Percentiles rank a stretch among this genome's conserved stretches.
Conservation (phyloP, 2,888 invertebrate species). For the Deroplatys truncata region DNA sequence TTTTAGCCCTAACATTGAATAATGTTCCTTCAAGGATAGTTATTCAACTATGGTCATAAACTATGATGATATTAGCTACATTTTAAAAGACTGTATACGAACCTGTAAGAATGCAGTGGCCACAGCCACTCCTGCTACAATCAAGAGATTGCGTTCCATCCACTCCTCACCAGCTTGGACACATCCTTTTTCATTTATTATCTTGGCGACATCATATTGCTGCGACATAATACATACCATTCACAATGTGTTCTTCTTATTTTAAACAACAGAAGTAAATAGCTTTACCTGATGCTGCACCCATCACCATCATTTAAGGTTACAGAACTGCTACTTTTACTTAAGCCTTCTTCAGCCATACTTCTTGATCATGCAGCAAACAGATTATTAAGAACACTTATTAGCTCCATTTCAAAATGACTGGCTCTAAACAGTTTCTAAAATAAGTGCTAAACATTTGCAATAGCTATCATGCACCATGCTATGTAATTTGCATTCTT, state of each 20-base stretch:
- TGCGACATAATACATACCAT: constrained; percentile 40
- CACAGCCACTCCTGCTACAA: constrained; percentile 85
- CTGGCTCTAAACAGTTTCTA: not conserved
- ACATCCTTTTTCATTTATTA: constrained; percentile 86
- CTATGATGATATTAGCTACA: not conserved
- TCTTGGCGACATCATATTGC: constrained; percentile 76
- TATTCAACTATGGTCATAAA: no score
- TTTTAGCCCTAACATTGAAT: no score
- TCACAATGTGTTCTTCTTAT: not conserved
- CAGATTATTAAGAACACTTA: no score
- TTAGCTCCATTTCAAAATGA: not conserved
- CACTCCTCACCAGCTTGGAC: constrained; percentile 90
- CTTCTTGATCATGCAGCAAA: not conserved
- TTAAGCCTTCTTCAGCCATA: not conserved
- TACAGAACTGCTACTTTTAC: not conserved
- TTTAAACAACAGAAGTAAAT: not conserved
- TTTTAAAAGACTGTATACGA: constrained; percentile 43
- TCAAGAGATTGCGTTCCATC: constrained; percentile 90
- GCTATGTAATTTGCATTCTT: not conserved
- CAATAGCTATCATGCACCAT: not conserved
- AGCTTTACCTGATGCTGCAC: not conserved
- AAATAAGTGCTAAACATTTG: not conserved
- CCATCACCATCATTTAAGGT: not conserved
- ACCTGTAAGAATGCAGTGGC: constrained; percentile 93
- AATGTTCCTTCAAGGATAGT: no score